phyloP scores from a whole-genome alignment of 2,113 vertebrate genomes.

The Gymnorhina tibicen region DNA sequence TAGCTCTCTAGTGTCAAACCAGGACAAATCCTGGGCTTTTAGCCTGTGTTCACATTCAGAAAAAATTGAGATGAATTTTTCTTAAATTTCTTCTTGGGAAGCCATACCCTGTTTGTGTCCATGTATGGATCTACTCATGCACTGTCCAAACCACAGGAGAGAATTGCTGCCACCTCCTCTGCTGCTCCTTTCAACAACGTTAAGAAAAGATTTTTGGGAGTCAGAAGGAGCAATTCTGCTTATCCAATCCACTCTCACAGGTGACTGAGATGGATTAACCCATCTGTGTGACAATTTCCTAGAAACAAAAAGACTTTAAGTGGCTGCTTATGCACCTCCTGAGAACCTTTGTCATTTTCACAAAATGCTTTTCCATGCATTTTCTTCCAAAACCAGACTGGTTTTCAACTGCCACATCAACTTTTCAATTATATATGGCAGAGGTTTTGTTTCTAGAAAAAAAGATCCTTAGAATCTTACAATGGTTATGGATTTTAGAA shows the following conservation, averaged over 20 bases:
- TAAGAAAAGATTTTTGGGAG: not conserved
- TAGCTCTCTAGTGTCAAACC: not conserved
- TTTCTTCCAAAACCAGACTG: not conserved
- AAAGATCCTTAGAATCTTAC: not conserved
- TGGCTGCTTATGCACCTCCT: not conserved
- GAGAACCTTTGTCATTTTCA: not conserved
- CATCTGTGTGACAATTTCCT: not conserved
- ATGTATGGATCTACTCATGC: not conserved
- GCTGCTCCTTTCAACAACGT: not conserved
- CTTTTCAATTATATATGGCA: not conserved
- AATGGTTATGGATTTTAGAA: not conserved
- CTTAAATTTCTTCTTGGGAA: not conserved
- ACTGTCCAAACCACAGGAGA: not conserved
- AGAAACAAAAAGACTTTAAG: not conserved
- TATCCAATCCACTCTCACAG: not conserved
- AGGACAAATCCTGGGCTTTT: not conserved
- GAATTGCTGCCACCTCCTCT: not conserved
- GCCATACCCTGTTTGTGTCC: not conserved
- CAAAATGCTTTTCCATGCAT: not conserved
- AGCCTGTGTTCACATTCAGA: not conserved
- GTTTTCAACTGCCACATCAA: not conserved
- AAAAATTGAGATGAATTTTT: not conserved
- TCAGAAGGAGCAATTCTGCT: not conserved
- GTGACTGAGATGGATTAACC: not conserved
- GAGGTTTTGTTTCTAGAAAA: not conserved